These are phyloP conservation scores for Bradypodion ventrale DNA, from an alignment of 2,797 vertebrate genomes.

Conservation along the genomic window DNA sequence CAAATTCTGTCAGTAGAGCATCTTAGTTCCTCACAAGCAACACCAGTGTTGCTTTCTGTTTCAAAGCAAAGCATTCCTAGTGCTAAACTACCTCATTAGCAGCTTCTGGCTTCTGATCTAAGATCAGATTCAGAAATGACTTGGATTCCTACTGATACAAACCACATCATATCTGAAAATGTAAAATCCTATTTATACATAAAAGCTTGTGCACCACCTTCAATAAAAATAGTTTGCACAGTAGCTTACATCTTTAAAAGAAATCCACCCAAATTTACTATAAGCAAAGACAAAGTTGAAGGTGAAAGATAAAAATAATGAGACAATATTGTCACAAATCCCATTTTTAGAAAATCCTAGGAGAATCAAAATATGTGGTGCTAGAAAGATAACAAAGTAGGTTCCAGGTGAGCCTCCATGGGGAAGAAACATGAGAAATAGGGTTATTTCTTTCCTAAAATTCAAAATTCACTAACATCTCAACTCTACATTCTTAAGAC, in stretches of 20 bases:
- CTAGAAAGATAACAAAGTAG: neutral
- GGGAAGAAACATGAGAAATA: neutral
- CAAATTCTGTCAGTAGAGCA: neutral
- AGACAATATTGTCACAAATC: neutral
- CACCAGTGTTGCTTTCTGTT: neutral
- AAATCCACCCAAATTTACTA: neutral
- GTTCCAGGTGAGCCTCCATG: neutral
- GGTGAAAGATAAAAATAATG: neutral
- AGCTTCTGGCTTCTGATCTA: slow-evolving; percentile 2
- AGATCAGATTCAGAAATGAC: slow-evolving; percentile 2
- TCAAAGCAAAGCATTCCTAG: neutral
- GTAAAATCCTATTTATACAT: neutral
- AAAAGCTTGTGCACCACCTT: neutral
- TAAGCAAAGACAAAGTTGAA: neutral
- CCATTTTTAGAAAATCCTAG: neutral
- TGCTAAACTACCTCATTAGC: neutral
- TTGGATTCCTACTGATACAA: neutral
- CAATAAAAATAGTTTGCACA: neutral
- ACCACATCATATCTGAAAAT: neutral
- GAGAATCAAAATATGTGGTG: neutral
- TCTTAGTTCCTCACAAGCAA: neutral
- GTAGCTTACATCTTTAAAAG: neutral
- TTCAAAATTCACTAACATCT: too few species aligned
- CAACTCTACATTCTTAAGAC: too few species aligned
- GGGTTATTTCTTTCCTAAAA: neutral